Percentiles rank a stretch among this genome's conserved stretches.
phyloP scores from a whole-genome alignment of 2,888 invertebrate genomes.

The Galerucella nymphaeae region DNA sequence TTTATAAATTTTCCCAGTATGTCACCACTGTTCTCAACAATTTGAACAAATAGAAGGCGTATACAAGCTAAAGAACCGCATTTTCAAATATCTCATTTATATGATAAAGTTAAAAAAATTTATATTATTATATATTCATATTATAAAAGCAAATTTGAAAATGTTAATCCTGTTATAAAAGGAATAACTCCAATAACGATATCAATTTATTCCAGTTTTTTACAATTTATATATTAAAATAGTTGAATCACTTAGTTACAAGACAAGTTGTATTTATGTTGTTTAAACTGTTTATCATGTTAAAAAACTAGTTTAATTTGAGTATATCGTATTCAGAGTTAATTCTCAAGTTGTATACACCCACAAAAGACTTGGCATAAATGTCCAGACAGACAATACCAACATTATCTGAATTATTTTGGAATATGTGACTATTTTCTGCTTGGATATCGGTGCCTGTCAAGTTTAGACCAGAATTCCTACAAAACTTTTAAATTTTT shows the following conservation, averaged over 20 bases:
- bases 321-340: neutral
- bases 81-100: conserved; percentile 15
- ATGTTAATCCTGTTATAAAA: conserved; percentile 24
- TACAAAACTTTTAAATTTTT: neutral
- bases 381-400: conserved; percentile 39
- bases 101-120: neutral
- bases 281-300: neutral
- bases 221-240: too few species aligned
- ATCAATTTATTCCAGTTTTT: neutral
- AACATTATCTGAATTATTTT: conserved; percentile 3
- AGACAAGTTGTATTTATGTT: too few species aligned
- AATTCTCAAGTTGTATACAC: conserved; percentile 27
- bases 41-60: conserved; percentile 12
- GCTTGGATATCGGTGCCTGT: conserved; percentile 48
- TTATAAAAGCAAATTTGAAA: conserved; percentile 12
- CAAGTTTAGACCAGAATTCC: conserved; percentile 23
- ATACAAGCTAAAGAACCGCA: conserved; percentile 17
- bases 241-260: too few species aligned
- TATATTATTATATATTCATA: neutral
- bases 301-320: neutral
- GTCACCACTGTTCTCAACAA: conserved; percentile 11
- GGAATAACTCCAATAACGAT: neutral
- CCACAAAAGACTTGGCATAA: conserved; percentile 39
- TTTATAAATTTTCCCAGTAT: conserved; percentile 6
- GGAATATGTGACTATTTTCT: conserved; percentile 37